Base-by-base conservation (phyloP, 2,797 vertebrate genomes). In the Labroides dimidiatus region DNA sequence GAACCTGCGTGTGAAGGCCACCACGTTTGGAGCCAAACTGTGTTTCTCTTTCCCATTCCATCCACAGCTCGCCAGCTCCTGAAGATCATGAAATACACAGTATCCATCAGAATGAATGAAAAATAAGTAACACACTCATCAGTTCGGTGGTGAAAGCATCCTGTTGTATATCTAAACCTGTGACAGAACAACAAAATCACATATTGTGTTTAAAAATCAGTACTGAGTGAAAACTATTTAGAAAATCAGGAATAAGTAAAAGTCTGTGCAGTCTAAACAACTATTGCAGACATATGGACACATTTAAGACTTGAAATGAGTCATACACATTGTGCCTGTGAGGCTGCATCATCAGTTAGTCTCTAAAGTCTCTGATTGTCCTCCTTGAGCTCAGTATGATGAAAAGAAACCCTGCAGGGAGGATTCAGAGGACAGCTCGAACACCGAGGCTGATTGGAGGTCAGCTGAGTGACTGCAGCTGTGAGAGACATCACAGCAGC, bases 1-100 rank as follows among this genome's bases (percentile, higher is more conserved):
- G 92, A 99, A 99, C 71, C 97, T 94, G 71, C 97, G 94, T n/a
- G 97, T 99, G 90, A 98, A 98, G 62, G 97, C 96, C 58, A 99
- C 97, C 62, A 99, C 92, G 33, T 98, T 98, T 37, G 97, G 97
- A 50, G 97, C 95, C 1, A 99, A 94, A 66, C 94, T 96, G 81
- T 98, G 96, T 85, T 99, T 99, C 87, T 98, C 97, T 77, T 97
- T 98, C 83, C 96, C 96, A 80, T 96, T 98, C 97, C 97, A 99
- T 72, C 96, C 97, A 83, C 97, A 98, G 90, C 96, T 97, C 69
- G 96, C 92, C 71, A 99, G 93, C 88, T 98, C 97, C 97, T 99
- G 87, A 33, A 30, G 37, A 54, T 27, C 27, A 77, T 6, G 61
- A 21, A 48, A 30, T 49, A 13, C 24, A 61, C 27, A 69, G 33